Percentiles rank a stretch among this genome's conserved stretches.
These are phyloP conservation scores for Amphipoea oculea DNA, from an alignment of 2,888 invertebrate species.

Conservation along the genomic window DNA sequence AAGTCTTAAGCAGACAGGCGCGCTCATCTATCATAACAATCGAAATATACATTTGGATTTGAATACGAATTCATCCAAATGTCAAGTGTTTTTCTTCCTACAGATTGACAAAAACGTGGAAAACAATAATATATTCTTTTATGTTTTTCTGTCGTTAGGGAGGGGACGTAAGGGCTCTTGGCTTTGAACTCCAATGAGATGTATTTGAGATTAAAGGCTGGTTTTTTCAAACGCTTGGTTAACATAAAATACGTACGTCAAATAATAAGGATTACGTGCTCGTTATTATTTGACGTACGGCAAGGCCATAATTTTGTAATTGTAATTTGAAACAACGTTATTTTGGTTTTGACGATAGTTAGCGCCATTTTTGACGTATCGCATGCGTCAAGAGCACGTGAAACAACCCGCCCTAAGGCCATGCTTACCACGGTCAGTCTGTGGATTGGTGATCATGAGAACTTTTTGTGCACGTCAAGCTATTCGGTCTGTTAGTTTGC, in stretches of 20 bases:
- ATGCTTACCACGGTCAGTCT: background rate
- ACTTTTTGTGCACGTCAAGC: background rate
- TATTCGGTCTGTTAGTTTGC: background rate
- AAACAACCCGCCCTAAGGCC: background rate
- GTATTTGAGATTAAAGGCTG: background rate
- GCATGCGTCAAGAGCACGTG: too few species aligned
- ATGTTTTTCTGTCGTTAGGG: conserved; percentile 26
- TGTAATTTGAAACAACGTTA: too few species aligned
- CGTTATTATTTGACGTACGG: too few species aligned
- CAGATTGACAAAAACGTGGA: conserved; percentile 23
- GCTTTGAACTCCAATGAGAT: conserved; percentile 21
- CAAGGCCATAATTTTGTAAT: too few species aligned
- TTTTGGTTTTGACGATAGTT: too few species aligned
- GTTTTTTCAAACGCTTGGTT: too few species aligned
- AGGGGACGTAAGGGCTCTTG: conserved; percentile 2
- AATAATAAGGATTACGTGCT: too few species aligned
- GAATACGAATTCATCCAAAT: conserved; percentile 44
- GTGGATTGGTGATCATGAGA: background rate
- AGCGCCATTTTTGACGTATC: too few species aligned
- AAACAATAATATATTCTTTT: conserved; percentile 14
- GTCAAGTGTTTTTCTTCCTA: conserved; percentile 20
- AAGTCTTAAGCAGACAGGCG: conserved; percentile 32
- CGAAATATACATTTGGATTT: conserved; percentile 50
- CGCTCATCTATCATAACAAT: conserved; percentile 53
- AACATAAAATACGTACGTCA: too few species aligned